Base-by-base conservation (phyloP, 2,797 vertebrate genomes). In the Centroberyx gerrardi region DNA sequence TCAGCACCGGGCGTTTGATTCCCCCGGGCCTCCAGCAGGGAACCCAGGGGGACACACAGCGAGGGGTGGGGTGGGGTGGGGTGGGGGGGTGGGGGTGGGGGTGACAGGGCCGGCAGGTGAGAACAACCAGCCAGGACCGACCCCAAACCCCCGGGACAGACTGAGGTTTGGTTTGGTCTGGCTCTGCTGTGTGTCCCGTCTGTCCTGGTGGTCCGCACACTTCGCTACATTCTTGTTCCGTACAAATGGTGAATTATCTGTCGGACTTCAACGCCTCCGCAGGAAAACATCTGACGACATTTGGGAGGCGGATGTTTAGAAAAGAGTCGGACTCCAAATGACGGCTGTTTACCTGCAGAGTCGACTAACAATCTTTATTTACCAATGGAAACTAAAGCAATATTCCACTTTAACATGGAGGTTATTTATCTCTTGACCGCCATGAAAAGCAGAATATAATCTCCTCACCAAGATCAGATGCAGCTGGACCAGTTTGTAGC, bases 191-290 rank as follows among this genome's bases (percentile, higher is more conserved):
- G 22, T 1, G 44, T 59, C 68, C 31, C 71, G 42, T 67, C 86
- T 70, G 68, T 84, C 88, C 75, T 90, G 85, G 96, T 96, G 96
- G 96, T 94, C 96, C 86, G 27, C 76, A 72, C 76, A 73, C 78
- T 90, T 86, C 87, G 91, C 85, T 92, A 93, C 92, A 93, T 91
- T 92, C 90, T 87, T 82, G 72, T 73, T 84, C 59, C 18, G 65
- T 92, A 76, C 93, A 95, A 94, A 94, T 93, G 92, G 90, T 86
- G 89, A 71, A 5, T 28, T 72, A 81, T 76, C 78, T 76, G 62
- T 73, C 12, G 31, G 77, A 78, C 64, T 53, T 83, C 74, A 7
- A 86, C 84, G 38, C 81, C 80, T 44, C 68, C 0, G 3, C 58
- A 2, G 13, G 46, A 58, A 22, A 22, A 68, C 86, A 82, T 87